Evolutionary conservation across 2,113 vertebrate genomes (phyloP).

Genomic region (Ptilorrhoa leucosticta): DNA sequence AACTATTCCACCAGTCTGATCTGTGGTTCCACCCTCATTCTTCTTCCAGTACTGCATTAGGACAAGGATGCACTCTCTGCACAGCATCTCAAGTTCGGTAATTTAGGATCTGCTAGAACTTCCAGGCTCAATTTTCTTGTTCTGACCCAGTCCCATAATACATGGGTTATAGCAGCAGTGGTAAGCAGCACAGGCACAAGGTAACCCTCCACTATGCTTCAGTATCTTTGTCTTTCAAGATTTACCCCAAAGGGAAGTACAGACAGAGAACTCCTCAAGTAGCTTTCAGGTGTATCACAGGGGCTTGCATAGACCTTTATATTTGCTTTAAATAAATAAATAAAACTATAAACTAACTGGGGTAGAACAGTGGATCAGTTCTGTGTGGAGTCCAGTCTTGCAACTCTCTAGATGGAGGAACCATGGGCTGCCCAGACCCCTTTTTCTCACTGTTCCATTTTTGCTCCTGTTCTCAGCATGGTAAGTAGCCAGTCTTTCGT

Average conservation of each 20-base stretch:
- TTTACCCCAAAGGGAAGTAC: not conserved
- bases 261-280: not conserved
- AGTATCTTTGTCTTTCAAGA: not conserved
- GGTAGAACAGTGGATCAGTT: not conserved
- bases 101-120: not conserved
- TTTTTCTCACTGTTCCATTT: not conserved
- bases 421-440: not conserved
- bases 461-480: not conserved
- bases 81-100: not conserved
- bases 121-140: not conserved
- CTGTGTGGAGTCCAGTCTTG: accelerated
- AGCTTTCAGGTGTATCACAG: not conserved
- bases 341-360: not conserved
- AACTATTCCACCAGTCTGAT: not conserved
- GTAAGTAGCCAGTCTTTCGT: not conserved
- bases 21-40: not conserved
- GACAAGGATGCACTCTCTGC: not conserved
- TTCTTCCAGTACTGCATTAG: not conserved
- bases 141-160: not conserved
- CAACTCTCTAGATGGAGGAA: not conserved
- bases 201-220: not conserved
- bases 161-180: not conserved
- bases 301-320: not conserved
- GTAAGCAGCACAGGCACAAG: not conserved
- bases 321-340: not conserved